Conservation (phyloP, 2,113 vertebrate species). For the Clarias gariepinus region DNA sequence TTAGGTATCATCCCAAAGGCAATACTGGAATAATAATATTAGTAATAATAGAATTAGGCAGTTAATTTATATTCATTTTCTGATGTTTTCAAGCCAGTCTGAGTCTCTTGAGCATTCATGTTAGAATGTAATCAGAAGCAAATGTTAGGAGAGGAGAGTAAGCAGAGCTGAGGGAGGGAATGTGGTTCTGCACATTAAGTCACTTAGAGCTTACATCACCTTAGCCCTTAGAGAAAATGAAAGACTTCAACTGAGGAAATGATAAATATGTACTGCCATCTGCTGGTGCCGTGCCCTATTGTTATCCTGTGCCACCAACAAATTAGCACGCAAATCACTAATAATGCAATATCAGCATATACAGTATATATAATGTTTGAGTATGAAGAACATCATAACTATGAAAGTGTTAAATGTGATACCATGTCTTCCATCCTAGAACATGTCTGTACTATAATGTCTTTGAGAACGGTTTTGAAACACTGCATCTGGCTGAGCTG, state of each 20-base stretch:
- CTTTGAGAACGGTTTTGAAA: background rate
- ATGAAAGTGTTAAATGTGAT: background rate
- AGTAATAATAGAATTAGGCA: background rate
- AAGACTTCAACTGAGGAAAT: background rate
- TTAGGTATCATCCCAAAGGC: background rate
- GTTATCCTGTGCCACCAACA: background rate
- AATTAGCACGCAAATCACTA: background rate
- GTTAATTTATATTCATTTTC: background rate
- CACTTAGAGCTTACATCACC: conserved; percentile 10
- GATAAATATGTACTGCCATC: conserved; percentile 46
- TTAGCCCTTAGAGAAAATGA: background rate
- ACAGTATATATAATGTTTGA: background rate
- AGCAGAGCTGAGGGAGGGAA: background rate
- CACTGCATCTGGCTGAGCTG: background rate
- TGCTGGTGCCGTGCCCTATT: conserved; percentile 54
- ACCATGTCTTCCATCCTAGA: background rate
- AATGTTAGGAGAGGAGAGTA: background rate
- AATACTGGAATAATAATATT: background rate
- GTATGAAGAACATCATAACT: background rate
- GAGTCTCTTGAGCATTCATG: background rate
- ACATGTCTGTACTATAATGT: background rate
- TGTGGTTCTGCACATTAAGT: background rate
- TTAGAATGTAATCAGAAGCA: background rate
- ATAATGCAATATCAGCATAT: background rate
- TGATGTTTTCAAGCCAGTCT: background rate